Conservation (phyloP, 2,888 invertebrate species). For the Eristalis pertinax region DNA sequence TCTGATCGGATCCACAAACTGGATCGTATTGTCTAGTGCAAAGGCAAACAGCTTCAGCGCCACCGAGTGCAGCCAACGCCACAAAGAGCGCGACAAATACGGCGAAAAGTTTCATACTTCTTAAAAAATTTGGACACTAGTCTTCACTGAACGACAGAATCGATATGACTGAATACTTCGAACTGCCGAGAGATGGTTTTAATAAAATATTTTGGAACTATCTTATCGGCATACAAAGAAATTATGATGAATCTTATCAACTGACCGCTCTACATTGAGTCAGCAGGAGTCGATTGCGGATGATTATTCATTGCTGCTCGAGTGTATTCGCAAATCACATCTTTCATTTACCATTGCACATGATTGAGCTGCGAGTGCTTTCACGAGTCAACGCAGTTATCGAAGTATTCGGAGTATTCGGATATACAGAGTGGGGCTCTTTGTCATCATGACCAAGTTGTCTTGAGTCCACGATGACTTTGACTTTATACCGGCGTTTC, state of each 20-base stretch:
- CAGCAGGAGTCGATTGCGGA: neutral
- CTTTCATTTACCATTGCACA: neutral
- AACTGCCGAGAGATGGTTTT: neutral
- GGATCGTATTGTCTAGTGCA: slow-evolving; percentile 77
- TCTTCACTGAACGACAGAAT: neutral
- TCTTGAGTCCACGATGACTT: too few relatives aligned
- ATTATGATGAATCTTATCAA: neutral
- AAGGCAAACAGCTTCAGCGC: slow-evolving; percentile 73
- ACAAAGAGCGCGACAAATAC: slow-evolving; percentile 67
- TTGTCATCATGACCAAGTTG: too few relatives aligned
- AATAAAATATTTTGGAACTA: neutral
- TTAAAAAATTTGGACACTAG: neutral
- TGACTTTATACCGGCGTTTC: too few relatives aligned
- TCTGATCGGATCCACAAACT: slow-evolving; percentile 76
- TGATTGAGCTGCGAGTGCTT: neutral
- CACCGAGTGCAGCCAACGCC: slow-evolving; percentile 69
- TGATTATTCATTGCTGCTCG: neutral
- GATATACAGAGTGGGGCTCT: too few relatives aligned
- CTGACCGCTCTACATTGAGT: neutral
- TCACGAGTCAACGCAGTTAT: too few relatives aligned
- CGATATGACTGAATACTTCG: neutral
- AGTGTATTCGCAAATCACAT: neutral
- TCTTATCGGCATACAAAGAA: neutral
- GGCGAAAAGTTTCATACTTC: slow-evolving; percentile 63
- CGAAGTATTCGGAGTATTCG: too few relatives aligned